These are phyloP conservation scores for Isotomurus palustris DNA, from an alignment of 2,888 invertebrate species.

Conservation along the genomic window DNA sequence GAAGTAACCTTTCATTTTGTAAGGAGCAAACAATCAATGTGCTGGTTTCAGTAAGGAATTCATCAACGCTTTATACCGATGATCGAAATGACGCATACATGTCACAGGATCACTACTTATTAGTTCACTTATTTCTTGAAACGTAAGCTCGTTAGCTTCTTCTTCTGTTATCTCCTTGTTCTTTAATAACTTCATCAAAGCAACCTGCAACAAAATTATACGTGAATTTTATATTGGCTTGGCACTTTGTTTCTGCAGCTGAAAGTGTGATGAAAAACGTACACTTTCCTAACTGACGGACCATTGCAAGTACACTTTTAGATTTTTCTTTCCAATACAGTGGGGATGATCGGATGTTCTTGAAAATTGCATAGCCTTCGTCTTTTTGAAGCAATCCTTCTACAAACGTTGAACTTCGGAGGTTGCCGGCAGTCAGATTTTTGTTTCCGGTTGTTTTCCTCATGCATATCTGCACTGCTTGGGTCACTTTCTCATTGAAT, in stretches of 20 bases:
- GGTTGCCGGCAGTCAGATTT: constrained; percentile 12
- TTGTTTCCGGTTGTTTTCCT: constrained; percentile 10
- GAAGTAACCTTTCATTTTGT: constrained; percentile 3
- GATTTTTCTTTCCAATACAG: constrained; percentile 18
- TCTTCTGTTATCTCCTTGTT: constrained; percentile 3
- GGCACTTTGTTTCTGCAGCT: constrained; percentile 31
- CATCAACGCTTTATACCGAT: background rate
- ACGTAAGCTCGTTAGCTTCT: constrained; percentile 3
- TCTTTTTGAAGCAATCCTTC: constrained; percentile 14
- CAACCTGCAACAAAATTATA: constrained; percentile 10
- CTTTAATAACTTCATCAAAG: constrained; percentile 5
- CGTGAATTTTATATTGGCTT: too few relatives aligned
- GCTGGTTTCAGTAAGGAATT: background rate
- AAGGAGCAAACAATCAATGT: background rate
- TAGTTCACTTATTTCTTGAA: constrained; percentile 1
- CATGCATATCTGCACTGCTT: constrained; percentile 10
- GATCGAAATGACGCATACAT: constrained; percentile 18
- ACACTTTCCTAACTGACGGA: constrained; percentile 18
- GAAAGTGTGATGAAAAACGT: constrained; percentile 29
- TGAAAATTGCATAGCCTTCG: constrained; percentile 26
- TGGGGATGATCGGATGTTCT: constrained; percentile 19
- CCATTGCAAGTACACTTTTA: constrained; percentile 25
- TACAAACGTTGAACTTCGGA: background rate
- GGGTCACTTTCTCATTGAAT: constrained; percentile 3
- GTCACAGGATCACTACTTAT: constrained; percentile 18